Base-by-base conservation (phyloP, 2,888 invertebrate genomes). In the Campoplex capitator region DNA sequence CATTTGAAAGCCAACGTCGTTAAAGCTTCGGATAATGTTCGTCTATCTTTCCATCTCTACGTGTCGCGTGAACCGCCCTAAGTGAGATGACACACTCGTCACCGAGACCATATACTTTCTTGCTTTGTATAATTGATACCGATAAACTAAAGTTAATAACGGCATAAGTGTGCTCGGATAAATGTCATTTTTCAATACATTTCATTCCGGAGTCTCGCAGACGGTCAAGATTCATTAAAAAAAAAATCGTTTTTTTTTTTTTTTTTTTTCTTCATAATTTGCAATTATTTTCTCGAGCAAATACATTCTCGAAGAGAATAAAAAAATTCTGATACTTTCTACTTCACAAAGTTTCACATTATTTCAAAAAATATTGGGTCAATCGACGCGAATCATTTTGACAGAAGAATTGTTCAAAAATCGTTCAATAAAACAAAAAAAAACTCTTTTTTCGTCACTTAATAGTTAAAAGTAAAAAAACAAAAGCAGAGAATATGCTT, bases 11-110 rank as follows among this genome's bases (percentile, higher is more conserved):
- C 62, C 35, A 56, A 54, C 35, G 35, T 54, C 73, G 68, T 65
- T 65, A 54, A 32, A 65, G 75, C 78, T 86, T 75, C 62, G 62
- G 45, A 83, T 79, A 54, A 83, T 18, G 58, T 42, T 23, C 23
- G 35, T 54, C 28, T 58, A 35, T 75, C 51, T 70, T 16, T 77
- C 35, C 18, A 67, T 56, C 74, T 54, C 65, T 42, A 45, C 45
- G 9, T 23, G 16, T 65, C 38, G 73, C 62, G 23, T 73, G 18
- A 51, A 80, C 9, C 67, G 28, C 77, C 16, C 23, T 23, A 54
- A 75, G 71, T 58, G 48, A 35, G 62, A 62, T n/a, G 58, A 71
- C 13, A 71, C 48, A 23, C 42, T 16, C 8, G 28, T 28, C 18
- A 16, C 9, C 35, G 35, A 18, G 13, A 51, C n/a, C 7, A 45